Evolutionary conservation across 2,113 vertebrate species (phyloP).

Genomic region (Blennius ocellaris): DNA sequence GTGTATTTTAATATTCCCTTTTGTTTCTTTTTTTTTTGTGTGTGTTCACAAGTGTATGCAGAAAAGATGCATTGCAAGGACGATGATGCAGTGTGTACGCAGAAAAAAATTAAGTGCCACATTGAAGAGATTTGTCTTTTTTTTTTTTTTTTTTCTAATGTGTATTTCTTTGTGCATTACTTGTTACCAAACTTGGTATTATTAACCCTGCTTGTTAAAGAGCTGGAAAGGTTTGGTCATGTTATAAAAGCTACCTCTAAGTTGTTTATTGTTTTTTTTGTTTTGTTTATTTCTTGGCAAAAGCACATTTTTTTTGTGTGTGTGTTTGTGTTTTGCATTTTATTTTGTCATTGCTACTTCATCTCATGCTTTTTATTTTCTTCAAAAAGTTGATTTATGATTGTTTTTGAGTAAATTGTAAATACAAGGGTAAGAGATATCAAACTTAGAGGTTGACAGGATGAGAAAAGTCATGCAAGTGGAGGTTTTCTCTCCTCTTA

Average conservation of each 20-base stretch:
- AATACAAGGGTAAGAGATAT: slow-evolving; percentile 74
- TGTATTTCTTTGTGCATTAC: slow-evolving; percentile 80
- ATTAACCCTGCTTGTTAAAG: slow-evolving; percentile 80
- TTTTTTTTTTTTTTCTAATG: slow-evolving; percentile 47
- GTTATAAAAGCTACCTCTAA: slow-evolving; percentile 97
- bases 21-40: slow-evolving; percentile 50
- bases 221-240: slow-evolving; percentile 79
- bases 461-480: slow-evolving; percentile 64
- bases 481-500: slow-evolving; percentile 73
- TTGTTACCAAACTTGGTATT: slow-evolving; percentile 90
- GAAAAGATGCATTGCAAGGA: slow-evolving; percentile 64
- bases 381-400: slow-evolving; percentile 73
- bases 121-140: slow-evolving; percentile 74
- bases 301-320: slow-evolving; percentile 68
- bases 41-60: slow-evolving; percentile 20
- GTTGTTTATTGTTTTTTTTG: slow-evolving; percentile 83
- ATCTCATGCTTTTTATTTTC: slow-evolving; percentile 84
- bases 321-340: slow-evolving; percentile 75
- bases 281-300: slow-evolving; percentile 54
- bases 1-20: slow-evolving; percentile 66
- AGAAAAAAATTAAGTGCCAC: slow-evolving; percentile 76
- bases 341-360: slow-evolving; percentile 81
- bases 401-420: slow-evolving; percentile 79
- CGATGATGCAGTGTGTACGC: slow-evolving; percentile 60
- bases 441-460: slow-evolving; percentile 68